Conservation (phyloP, 2,113 vertebrate genomes). For the Fulmarus glacialis region DNA sequence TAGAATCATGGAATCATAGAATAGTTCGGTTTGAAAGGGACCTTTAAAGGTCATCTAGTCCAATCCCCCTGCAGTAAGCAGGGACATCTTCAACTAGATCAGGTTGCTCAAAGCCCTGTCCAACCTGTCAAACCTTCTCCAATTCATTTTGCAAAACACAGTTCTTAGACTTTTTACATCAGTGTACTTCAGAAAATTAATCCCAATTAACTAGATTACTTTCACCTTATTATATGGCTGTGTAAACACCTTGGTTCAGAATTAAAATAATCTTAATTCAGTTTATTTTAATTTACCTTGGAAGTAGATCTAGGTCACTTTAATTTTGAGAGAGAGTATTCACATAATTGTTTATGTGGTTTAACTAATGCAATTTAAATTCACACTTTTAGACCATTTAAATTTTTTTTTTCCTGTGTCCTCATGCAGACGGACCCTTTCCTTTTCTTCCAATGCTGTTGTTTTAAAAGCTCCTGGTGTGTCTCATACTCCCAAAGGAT, state of each 20-base stretch:
- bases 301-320: neutral
- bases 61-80: neutral
- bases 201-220: neutral
- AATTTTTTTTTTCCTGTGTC: neutral
- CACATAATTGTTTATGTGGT: neutral
- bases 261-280: neutral
- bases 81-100: neutral
- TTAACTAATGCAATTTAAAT: neutral
- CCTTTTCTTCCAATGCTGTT: neutral
- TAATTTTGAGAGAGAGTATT: neutral
- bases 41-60: neutral
- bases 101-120: neutral
- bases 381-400: neutral
- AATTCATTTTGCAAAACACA: neutral
- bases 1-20: neutral
- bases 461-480: neutral
- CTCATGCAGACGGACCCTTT: neutral
- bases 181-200: neutral
- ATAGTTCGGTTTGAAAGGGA: neutral
- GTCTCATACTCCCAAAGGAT: fast-evolving
- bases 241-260: neutral
- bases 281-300: neutral
- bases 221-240: neutral
- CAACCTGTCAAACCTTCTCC: neutral
- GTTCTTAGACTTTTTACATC: neutral